Percentiles rank a stretch among this genome's conserved stretches.
These are phyloP conservation scores for Ailuropoda melanoleuca DNA, from an alignment of 2,113 vertebrate genomes.

Conservation along the genomic window DNA sequence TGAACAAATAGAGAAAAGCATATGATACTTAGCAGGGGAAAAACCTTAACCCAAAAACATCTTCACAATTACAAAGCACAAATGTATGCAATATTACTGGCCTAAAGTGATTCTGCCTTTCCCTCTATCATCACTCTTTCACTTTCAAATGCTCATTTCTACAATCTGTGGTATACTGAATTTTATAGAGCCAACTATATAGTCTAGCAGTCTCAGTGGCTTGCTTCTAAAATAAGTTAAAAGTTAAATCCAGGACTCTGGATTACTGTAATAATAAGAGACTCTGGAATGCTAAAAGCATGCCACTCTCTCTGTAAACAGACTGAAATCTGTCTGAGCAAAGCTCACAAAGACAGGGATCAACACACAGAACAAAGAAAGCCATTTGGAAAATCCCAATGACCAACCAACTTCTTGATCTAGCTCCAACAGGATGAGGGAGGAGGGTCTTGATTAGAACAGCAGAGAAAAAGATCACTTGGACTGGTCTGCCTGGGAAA, in stretches of 20 bases:
- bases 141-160: conserved; percentile 43
- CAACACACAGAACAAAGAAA: conserved; percentile 56
- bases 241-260: conserved; percentile 42
- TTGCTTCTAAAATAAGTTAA: conserved; percentile 27
- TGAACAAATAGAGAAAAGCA: background rate
- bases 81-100: background rate
- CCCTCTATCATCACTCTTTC: background rate
- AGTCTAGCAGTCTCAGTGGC: background rate
- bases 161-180: conserved; percentile 18
- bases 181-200: background rate
- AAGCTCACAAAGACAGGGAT: conserved; percentile 42
- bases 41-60: background rate
- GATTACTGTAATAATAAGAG: conserved; percentile 38
- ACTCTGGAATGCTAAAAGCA: conserved; percentile 12
- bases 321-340: conserved; percentile 34
- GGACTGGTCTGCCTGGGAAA: background rate
- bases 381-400: conserved; percentile 44
- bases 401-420: conserved; percentile 39
- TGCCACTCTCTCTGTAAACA: conserved; percentile 26
- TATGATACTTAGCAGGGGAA: background rate
- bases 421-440: conserved; percentile 33
- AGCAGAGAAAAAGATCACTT: conserved; percentile 36
- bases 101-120: background rate
- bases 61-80: background rate
- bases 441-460: conserved; percentile 51